phyloP scores from a whole-genome alignment of 1,140 invertebrate genomes.

The Anthonomus grandis region DNA sequence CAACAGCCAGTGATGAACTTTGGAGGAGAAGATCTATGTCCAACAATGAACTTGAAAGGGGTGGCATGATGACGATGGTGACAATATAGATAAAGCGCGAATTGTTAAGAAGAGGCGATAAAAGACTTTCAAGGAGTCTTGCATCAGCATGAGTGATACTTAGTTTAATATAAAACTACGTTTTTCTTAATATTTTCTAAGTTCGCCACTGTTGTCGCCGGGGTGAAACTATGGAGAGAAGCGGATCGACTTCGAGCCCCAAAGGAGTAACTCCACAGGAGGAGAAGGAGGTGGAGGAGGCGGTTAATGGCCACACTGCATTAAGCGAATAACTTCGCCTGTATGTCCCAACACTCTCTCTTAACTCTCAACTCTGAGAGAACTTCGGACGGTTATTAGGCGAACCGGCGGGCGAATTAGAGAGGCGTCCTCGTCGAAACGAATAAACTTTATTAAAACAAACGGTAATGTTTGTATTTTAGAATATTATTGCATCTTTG shows the following conservation, averaged over 20 bases:
- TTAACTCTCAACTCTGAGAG: conserved; percentile 5
- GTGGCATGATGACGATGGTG: too few relatives aligned
- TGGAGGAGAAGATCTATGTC: too few relatives aligned
- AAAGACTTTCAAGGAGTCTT: neutral
- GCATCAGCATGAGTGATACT: too few relatives aligned
- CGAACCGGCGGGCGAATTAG: conserved; percentile 10
- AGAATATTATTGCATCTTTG: too few relatives aligned
- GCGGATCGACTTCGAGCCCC: conserved; percentile 10
- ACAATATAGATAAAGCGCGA: too few relatives aligned
- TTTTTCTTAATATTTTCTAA: too few relatives aligned
- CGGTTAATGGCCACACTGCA: conserved; percentile 17
- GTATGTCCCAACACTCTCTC: conserved; percentile 8
- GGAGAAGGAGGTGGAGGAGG: too few relatives aligned
- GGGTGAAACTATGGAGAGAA: too few relatives aligned
- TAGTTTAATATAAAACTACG: too few relatives aligned
- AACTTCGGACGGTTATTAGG: conserved; percentile 14
- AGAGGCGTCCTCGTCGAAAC: neutral
- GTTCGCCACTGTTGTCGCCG: too few relatives aligned
- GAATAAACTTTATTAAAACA: conserved; percentile 12
- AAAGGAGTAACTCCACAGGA: conserved; percentile 17
- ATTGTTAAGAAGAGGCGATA: neutral
- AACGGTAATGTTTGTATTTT: conserved; percentile 10
- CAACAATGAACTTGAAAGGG: too few relatives aligned
- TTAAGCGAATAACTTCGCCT: conserved; percentile 14
- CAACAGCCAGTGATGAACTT: too few relatives aligned